These are phyloP conservation scores for Notodonta dromedarius DNA, from an alignment of 2,888 invertebrate species.

Conservation along the genomic window DNA sequence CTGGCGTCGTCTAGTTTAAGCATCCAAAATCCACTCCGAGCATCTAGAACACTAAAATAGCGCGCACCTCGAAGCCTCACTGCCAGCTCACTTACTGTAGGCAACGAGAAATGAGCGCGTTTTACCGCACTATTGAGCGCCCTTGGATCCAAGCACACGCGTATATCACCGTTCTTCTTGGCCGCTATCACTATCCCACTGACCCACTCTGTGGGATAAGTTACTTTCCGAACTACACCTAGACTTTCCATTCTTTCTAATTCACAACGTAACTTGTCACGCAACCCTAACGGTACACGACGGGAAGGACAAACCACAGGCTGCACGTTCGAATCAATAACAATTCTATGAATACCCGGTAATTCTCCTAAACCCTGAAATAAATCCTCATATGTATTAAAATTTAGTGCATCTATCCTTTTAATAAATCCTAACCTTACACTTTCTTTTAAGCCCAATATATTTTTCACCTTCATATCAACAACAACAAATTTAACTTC, in stretches of 20 bases:
- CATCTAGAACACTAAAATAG: background rate
- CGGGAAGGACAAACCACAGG: constrained; percentile 25
- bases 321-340: constrained; percentile 18
- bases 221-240: constrained; percentile 12
- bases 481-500: constrained; percentile 11
- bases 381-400: constrained; percentile 19
- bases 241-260: constrained; percentile 10
- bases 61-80: background rate
- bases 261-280: constrained; percentile 20
- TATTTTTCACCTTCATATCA: constrained; percentile 8
- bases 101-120: constrained; percentile 19
- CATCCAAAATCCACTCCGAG: constrained; percentile 22
- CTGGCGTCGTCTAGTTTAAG: constrained; percentile 21
- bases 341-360: constrained; percentile 27
- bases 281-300: constrained; percentile 33
- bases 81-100: constrained; percentile 13
- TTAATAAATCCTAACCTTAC: constrained; percentile 10
- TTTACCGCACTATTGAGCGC: constrained; percentile 14
- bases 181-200: constrained; percentile 34
- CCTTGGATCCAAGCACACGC: constrained; percentile 20
- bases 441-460: constrained; percentile 13
- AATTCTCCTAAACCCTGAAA: constrained; percentile 30
- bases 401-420: constrained; percentile 8
- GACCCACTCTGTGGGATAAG: constrained; percentile 29
- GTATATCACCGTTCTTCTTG: constrained; percentile 10